Evolutionary conservation across 2,888 invertebrate genomes (phyloP), one percentile per base, ranked within the genome.

Genomic region (Frankliniella fusca): DNA sequence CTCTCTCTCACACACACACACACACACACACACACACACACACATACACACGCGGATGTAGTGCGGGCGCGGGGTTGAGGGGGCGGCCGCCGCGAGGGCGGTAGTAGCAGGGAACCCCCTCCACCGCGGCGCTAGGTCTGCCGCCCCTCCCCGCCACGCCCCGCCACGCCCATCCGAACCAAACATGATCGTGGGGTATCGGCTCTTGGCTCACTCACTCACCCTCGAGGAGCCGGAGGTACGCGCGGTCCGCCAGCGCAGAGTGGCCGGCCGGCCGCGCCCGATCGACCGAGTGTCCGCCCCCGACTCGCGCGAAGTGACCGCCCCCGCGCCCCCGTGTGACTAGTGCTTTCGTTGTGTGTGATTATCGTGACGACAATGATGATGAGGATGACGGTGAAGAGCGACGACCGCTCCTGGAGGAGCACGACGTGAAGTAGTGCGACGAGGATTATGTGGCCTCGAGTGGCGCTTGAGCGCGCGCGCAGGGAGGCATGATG

Each of bases 121-220:
- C 54, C 54, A 54, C 54, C 18, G 5, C 54, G 38, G 38, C 38
- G 38, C 38, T 38, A 38, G 38, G 38, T 38, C 38, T 38, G 38
- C 38, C 54, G 54, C 70, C 27, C 11, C 27, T 23, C 70, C 70
- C 70, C 70, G 18, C 65, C 23, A 5, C 23, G 70, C 70, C 70
- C 20, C n/a, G 5, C 70, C 70, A 11, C 70, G 70, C 70, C 70
- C 70, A 23, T 76, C 70, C 70, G 70, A 70, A 70, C 70, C 70
- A 23, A 76, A 27, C 70, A 27, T 27, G 70, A 20, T 27, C 70
- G 23, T 76, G 70, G 70, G 15, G 54, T 54, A 54, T 23, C 70
- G 70, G 70, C 70, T 76, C 70, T 27, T 76, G 23, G 70, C 70
- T 27, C 23, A 5, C 70, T 76, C 70, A 70, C 27, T 27, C 70